Evolutionary conservation across 2,888 invertebrate genomes (phyloP).

Genomic region (Drosophila paranaensis): DNA sequence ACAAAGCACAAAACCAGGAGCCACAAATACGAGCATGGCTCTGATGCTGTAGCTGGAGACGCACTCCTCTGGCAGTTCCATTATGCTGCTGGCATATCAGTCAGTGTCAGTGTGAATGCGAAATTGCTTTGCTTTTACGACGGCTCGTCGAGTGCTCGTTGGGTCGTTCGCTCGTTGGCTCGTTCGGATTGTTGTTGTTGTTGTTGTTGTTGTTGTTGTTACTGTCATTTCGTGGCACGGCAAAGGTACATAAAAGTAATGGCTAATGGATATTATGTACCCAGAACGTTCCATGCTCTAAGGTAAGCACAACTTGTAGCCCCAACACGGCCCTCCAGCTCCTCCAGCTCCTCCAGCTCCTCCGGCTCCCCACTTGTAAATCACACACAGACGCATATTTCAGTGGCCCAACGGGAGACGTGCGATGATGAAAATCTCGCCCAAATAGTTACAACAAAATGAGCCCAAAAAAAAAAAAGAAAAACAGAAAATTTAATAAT

Average conservation of each 20-base stretch:
- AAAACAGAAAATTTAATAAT: neutral
- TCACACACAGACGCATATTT: slow-evolving; percentile 33
- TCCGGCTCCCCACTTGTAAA: slow-evolving; percentile 18
- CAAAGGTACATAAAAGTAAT: slow-evolving; percentile 71
- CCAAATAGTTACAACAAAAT: slow-evolving; percentile 32
- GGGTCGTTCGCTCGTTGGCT: slow-evolving; percentile 8
- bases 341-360: neutral
- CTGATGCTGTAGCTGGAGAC: slow-evolving; percentile 6
- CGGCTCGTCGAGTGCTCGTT: slow-evolving; percentile 35
- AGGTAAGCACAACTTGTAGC: slow-evolving; percentile 33
- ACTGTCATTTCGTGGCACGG: slow-evolving; percentile 48
- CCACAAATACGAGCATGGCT: slow-evolving; percentile 34
- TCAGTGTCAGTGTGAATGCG: slow-evolving; percentile 77
- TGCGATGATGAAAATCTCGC: slow-evolving; percentile 38
- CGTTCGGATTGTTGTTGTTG: slow-evolving; percentile 17
- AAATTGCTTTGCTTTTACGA: slow-evolving; percentile 77
- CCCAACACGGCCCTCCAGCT: neutral
- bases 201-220: slow-evolving; percentile 30
- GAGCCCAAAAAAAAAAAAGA: neutral
- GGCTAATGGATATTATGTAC: slow-evolving; percentile 69
- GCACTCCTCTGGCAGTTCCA: slow-evolving; percentile 25
- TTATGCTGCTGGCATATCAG: slow-evolving; percentile 66
- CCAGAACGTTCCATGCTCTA: slow-evolving; percentile 31
- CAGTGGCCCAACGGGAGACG: slow-evolving; percentile 34
- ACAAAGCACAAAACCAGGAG: slow-evolving; percentile 37